Evolutionary conservation across 1,140 invertebrate species (phyloP), one percentile per base, ranked within the genome.

Genomic region (Heliothis subflexa): DNA sequence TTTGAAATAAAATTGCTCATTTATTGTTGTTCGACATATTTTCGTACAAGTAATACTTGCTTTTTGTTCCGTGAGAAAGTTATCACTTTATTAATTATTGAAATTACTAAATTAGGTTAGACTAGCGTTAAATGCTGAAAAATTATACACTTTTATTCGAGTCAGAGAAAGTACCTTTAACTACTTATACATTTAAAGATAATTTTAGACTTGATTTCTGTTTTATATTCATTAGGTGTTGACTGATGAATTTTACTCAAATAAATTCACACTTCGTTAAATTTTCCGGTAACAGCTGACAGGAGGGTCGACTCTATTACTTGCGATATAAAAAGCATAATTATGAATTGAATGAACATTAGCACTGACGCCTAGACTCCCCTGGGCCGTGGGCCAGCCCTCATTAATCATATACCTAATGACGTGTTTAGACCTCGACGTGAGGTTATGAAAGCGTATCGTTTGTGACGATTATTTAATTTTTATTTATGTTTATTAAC

Each of bases 381-480:
- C 84, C 80, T 78, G 81, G 75, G 83, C 59, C 55, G 61, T 64
- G 59, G 49, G 59, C 47, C 74, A 79, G 80, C 61, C 55, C 62
- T 75, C 80, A 88, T 88, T 88, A 88, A 88, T 88, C 86, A 88
- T 84, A 78, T 33, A 66, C 55, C 70, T 86, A 86, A 88, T 83
- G 85, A 88, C 68, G 78, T 82, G 81, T 81, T 82, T 79, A 78
- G 78, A 80, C 74, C 40, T 57, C 40, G 52, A 50, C 45, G 64
- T 71, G 66, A 70, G 28, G 66, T 80, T 80, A 84, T 66, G 50
- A 79, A 74, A 78, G 49, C 59, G 73, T 64, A 73, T 50, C 68
- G 59, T 64, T 77, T 78, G 68, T 82, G 68, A 81, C 70, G 76
- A 84, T 84, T 78, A 80, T 81, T 82, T 84, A 82, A 84, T 84